A percentile compares a stretch with the other conserved stretches of the same genome.
Conservation (phyloP, 1,140 invertebrate species). For the Apis mellifera region Amel_HAv3.1 CM009936.2:10767001-10767500, state of each 20-base stretch:
- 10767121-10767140: background rate
- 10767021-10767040: background rate
- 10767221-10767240: constrained; percentile 12
- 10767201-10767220: constrained; percentile 18
- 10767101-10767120: background rate
- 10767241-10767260: background rate
- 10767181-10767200: constrained; percentile 37
- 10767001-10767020: constrained; percentile 57
- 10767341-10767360: background rate
- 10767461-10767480: no score
- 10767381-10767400: no score
- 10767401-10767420: background rate
- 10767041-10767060: constrained; percentile 9
- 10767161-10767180: constrained; percentile 33
- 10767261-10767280: constrained; percentile 41
- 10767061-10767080: constrained; percentile 28
- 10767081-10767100: background rate
- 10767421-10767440: background rate
- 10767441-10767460: background rate
- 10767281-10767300: constrained; percentile 23
- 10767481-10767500: no score
- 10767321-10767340: constrained; percentile 11
- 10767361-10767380: background rate
- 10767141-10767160: constrained; percentile 25
- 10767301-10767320: no score